Evolutionary conservation across 2,888 invertebrate species (phyloP).

Genomic region (Sinohyriopsis cumingii): DNA sequence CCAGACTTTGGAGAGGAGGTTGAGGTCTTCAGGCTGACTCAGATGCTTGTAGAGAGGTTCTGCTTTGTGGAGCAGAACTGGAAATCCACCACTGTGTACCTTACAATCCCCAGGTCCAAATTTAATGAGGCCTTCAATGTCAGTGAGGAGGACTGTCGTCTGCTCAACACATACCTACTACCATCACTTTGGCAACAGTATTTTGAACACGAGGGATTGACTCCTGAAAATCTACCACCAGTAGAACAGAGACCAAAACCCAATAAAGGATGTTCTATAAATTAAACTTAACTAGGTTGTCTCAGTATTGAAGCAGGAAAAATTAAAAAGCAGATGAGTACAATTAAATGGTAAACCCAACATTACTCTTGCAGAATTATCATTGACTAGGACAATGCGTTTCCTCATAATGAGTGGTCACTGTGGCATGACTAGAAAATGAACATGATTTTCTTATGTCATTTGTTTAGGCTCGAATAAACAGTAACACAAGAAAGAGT

Average conservation of each 20-base stretch:
- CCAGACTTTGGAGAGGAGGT: slow-evolving; percentile 56
- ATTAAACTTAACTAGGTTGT: neutral
- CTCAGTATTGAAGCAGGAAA: neutral
- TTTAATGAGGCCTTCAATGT: slow-evolving; percentile 42
- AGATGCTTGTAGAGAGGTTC: slow-evolving; percentile 35
- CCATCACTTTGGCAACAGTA: slow-evolving; percentile 41
- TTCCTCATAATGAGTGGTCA: no score
- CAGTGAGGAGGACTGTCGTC: slow-evolving; percentile 41
- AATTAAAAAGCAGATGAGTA: neutral
- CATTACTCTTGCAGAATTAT: no score
- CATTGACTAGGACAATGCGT: no score
- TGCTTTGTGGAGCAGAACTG: slow-evolving; percentile 39
- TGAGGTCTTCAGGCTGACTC: slow-evolving; percentile 39
- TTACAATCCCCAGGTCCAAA: slow-evolving; percentile 35
- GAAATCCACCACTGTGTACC: slow-evolving; percentile 13
- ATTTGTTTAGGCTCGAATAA: no score
- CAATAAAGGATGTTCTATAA: slow-evolving; percentile 32
- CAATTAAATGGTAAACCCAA: no score
- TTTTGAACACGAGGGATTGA: slow-evolving; percentile 29
- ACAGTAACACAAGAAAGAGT: no score
- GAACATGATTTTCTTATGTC: no score
- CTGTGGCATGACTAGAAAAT: no score
- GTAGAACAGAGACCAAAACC: slow-evolving; percentile 24
- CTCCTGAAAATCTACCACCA: slow-evolving; percentile 19
- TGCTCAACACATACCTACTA: slow-evolving; percentile 44